Evolutionary conservation across 2,113 vertebrate species (phyloP), one percentile per base, ranked within the genome.

Genomic region (Girardinichthys multiradiatus): DNA sequence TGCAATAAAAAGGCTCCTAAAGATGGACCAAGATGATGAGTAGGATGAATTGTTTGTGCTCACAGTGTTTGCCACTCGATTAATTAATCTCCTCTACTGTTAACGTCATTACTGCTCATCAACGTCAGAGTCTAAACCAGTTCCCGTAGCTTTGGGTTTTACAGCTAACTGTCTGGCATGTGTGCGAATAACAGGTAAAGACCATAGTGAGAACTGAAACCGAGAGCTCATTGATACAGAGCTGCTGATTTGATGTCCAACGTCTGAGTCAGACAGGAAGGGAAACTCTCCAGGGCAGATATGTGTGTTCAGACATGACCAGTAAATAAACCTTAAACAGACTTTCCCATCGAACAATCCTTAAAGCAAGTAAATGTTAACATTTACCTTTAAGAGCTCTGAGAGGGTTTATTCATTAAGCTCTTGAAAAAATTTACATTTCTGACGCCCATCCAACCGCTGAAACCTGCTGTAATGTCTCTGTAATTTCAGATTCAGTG

Each of bases 261-360:
- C 33, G 26, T 54, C 39, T 51, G 61, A 79, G 45, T 70, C 78
- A 74, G 68, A 78, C 74, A 70, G 83, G 83, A 83, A 87, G 60
- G 6, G 70, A 80, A 81, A 75, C 30, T 81, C 57, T 72, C 1
- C 42, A 70, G 59, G 71, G 37, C 62, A 61, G 65, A 73, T 28
- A 24, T n/a, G 30, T 64, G 39, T 24, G 64, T 64, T 74, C 33
- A 78, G 59, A 67, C 0, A 0, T 61, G 58, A 64, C 21, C 63
- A 33, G 57, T 60, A n/a, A 21, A 57, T 17, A 67, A 76, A 29
- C 58, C 70, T 64, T 61, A 68, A 28, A 74, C 64, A 8, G 29
- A 57, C 64, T 28, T 15, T 71, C 57, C 65, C 1, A 80, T 45
- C 33, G 63, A 66, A 68, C 29, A 62, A n/a, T n/a, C n/a, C n/a